Conservation (phyloP, 2,797 vertebrate species). For the Acanthiza pusilla region DNA sequence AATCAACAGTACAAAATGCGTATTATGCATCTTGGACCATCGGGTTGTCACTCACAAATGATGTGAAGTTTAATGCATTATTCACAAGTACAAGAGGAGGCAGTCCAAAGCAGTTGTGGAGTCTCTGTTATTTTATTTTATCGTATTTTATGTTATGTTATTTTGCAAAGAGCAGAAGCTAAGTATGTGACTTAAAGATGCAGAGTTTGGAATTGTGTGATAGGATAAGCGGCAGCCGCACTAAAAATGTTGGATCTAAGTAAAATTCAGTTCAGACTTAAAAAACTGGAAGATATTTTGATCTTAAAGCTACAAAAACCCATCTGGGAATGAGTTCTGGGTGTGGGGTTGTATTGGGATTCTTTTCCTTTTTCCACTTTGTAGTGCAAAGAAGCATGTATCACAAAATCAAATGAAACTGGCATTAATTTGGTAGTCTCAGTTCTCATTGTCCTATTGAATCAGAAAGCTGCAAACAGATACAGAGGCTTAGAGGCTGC, state of each 20-base stretch:
- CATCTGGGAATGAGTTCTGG: conserved; percentile 30
- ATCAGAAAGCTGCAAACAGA: conserved; percentile 57
- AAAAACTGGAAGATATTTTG: conserved; percentile 53
- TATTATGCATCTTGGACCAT: conserved; percentile 44
- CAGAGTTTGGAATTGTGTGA: not conserved
- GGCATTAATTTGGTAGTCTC: conserved; percentile 56
- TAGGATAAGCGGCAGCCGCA: not conserved
- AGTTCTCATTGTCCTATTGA: conserved; percentile 55
- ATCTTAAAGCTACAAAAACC: conserved; percentile 35
- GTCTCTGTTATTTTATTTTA: not conserved
- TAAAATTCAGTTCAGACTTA: conserved; percentile 33
- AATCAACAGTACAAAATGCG: conserved; percentile 41
- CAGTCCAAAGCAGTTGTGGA: conserved; percentile 12
- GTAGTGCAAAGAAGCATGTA: conserved; percentile 56
- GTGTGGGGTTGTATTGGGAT: not conserved
- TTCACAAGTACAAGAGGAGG: conserved; percentile 22
- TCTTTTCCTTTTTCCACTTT: conserved; percentile 8
- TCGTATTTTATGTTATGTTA: not conserved
- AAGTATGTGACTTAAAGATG: conserved; percentile 21
- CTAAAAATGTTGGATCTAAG: conserved; percentile 14
- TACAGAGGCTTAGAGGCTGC: conserved; percentile 21
- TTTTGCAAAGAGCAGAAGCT: not conserved
- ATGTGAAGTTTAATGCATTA: conserved; percentile 47
- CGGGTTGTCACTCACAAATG: conserved; percentile 20
- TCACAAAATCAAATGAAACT: conserved; percentile 60